Conservation (phyloP, 2,797 vertebrate genomes). For the Premnoplex brunnescens region DNA sequence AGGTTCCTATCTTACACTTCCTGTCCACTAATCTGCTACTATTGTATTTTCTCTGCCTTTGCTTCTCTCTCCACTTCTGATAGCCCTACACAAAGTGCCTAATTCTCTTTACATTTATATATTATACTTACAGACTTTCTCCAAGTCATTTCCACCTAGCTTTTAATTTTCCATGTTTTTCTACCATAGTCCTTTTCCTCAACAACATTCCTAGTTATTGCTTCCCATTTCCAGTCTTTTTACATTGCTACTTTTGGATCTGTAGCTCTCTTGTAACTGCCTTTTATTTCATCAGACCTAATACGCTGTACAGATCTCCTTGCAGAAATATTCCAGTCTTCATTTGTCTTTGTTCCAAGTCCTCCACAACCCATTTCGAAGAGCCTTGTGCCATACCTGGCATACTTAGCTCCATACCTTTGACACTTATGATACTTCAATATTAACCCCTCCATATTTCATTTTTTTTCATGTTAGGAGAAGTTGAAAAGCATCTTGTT, state of each 20-base stretch:
- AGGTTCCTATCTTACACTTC: not conserved
- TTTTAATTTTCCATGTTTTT: not conserved
- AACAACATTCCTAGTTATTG: not conserved
- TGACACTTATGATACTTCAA: not conserved
- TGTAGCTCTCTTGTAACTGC: not conserved
- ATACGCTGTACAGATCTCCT: not conserved
- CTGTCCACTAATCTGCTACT: not conserved
- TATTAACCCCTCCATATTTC: not conserved
- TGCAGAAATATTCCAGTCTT: not conserved
- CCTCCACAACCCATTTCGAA: not conserved
- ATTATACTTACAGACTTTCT: not conserved
- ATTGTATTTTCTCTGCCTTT: not conserved
- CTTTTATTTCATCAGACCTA: not conserved
- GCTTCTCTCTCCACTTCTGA: not conserved
- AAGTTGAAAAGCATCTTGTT: not conserved
- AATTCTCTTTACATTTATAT: not conserved
- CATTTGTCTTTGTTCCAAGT: not conserved
- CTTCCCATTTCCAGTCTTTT: not conserved
- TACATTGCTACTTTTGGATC: not conserved
- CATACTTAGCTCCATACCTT: not conserved
- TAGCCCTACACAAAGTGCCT: not conserved
- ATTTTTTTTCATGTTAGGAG: not conserved
- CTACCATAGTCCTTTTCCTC: not conserved
- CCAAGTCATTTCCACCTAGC: not conserved
- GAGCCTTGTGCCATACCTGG: not conserved